Conservation (phyloP, 2,888 invertebrate species). For the Melieria picta region DNA sequence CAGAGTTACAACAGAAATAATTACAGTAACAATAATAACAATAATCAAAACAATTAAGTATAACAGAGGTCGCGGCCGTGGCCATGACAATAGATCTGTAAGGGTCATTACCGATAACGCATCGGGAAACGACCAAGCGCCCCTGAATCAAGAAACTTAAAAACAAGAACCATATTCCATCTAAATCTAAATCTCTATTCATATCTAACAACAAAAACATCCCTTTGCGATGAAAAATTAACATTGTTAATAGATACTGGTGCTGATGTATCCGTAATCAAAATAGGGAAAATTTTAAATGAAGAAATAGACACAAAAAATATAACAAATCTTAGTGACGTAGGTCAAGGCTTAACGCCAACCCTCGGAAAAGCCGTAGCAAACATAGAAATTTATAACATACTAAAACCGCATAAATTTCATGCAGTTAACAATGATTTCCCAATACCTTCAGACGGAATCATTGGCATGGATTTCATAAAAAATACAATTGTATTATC, state of each 20-base stretch:
- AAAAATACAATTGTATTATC: conserved; percentile 35
- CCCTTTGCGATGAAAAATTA: background rate
- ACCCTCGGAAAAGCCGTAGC: background rate
- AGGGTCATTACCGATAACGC: background rate
- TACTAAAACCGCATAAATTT: conserved; percentile 18
- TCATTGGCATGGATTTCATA: conserved; percentile 18
- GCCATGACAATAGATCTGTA: background rate
- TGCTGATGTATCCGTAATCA: background rate
- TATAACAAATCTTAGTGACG: background rate
- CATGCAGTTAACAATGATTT: conserved; percentile 30
- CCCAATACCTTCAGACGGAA: conserved; percentile 24
- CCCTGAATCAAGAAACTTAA: background rate
- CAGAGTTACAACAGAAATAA: background rate
- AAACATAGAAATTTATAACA: conserved; percentile 19
- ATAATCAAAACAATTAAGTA: background rate
- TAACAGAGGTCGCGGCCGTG: background rate
- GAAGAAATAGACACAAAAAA: background rate
- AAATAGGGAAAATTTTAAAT: background rate
- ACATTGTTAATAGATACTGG: background rate
- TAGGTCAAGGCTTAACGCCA: background rate
- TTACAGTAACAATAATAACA: background rate
- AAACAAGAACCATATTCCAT: background rate
- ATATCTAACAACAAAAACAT: background rate
- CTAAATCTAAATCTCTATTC: background rate
- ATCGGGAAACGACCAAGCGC: background rate